Evolutionary conservation across 2,888 invertebrate species (phyloP), one percentile per base, ranked within the genome.

Genomic region (Eupithecia exiguata): DNA sequence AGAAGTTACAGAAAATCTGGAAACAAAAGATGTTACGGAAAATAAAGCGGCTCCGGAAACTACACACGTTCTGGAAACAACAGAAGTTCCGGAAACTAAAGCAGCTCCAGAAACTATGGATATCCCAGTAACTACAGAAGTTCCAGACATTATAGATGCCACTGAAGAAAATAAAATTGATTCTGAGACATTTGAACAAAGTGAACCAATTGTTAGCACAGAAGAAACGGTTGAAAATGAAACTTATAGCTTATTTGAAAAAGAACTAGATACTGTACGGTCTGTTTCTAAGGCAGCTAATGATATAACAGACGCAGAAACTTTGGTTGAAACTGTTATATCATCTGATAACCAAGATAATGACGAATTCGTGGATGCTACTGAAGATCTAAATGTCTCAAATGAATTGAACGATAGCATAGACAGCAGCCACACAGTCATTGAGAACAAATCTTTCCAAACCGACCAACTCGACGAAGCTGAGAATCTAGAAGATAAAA

Each of bases 401-500:
- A 87, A 85, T n/a, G 93, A 93, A 75, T 87, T 92, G 12, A 84
- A 92, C 77, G 91, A 88, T 79, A 94, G 93, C 79, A 77, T 90
- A 62, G 91, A 90, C 18, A 94, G 93, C 75, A 89, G 83, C 61
- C 86, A 91, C 73, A 93, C 93, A 1, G 92, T 93, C 4, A 89
- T 92, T 74, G 93, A 93, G 76, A 93, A 92, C 79, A 88, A 87
- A 75, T 89, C 88, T 1, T 89, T 87, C 73, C 87, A 89, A 16
- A 38, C 40, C 14, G 66, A 66, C 21, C 14, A 66, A 38, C 40
- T 66, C 5, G 25, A 66, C 25, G 66, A 66, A 14, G 9, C n/a
- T 9, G 40, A 66, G 18, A 38, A 5, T 10, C 9, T 66, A 38
- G 83, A 85, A 21, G 77, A 74, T 30, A 65, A 68, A 21, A 79